Percentiles rank a stretch among this genome's conserved stretches.
These are phyloP conservation scores for Caenorhabditis becei DNA, from an alignment of 2,888 invertebrate species.

Conservation along the genomic window DNA sequence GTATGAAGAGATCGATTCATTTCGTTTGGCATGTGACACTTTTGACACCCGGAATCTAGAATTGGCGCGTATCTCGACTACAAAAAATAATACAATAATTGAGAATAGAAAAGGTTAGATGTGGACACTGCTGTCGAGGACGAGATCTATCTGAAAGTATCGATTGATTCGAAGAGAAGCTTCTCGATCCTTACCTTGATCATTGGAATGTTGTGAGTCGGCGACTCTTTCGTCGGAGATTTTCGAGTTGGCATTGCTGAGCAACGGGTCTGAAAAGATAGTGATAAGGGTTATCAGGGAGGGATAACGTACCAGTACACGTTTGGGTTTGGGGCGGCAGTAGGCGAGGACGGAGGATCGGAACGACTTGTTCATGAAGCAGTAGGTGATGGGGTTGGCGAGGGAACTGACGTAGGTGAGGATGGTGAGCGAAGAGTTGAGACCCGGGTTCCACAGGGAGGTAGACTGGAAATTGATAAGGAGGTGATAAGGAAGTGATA, in stretches of 20 bases:
- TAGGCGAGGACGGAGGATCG: constrained; percentile 69
- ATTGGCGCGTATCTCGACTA: not conserved
- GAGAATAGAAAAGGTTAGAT: constrained; percentile 40
- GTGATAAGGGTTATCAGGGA: not conserved
- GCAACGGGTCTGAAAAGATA: constrained; percentile 47
- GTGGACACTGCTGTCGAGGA: constrained; percentile 59
- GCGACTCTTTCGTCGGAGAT: constrained; percentile 55
- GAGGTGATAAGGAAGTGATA: not conserved
- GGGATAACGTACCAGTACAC: constrained; percentile 34
- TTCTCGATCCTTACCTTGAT: constrained; percentile 44
- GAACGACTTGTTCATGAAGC: constrained; percentile 89
- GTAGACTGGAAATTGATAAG: constrained; percentile 51
- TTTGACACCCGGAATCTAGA: constrained; percentile 1
- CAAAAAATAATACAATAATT: not conserved
- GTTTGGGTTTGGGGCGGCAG: constrained; percentile 51
- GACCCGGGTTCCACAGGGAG: constrained; percentile 67
- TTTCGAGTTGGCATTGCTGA: constrained; percentile 45
- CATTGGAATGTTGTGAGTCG: constrained; percentile 53
- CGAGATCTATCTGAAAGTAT: constrained; percentile 36
- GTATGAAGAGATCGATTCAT: too few relatives aligned
- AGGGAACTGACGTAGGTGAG: constrained; percentile 73
- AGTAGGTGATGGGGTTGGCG: constrained; percentile 91
- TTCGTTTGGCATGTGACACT: constrained; percentile 2
- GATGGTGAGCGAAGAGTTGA: constrained; percentile 71
- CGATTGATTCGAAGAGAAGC: constrained; percentile 5